Base-by-base conservation (phyloP, 2,888 invertebrate species). In the Eudemis profundana region DNA sequence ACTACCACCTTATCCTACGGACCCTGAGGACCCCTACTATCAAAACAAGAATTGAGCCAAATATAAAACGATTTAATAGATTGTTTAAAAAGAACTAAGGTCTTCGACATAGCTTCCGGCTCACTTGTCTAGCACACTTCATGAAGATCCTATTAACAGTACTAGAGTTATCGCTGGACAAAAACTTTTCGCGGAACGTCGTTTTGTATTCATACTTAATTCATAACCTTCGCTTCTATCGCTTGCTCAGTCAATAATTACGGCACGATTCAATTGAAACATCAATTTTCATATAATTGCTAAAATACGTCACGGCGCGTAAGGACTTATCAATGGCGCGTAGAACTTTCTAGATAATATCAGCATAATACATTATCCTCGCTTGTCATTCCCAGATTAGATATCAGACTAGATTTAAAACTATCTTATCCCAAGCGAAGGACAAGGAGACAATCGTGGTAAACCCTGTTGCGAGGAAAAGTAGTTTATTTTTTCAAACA, bases 391-490 rank as follows among this genome's bases (percentile, higher is more conserved):
- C 17, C 42, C 12, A 40, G 38, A 42, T 54, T 27, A 27, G 15
- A 17, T 17, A 33, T 40, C 40, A 23, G 23, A 2, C 10, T n/a
- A 56, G n/a, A 56, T 56, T 42, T 42, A 40, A 12, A 42, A 42
- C 23, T 54, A n/a, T 17, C 7, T 27, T 42, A 42, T 17, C 15
- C 42, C 5, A 15, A 17, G 7, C 7, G 27, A 42, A 54, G 27
- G 27, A 10, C 21, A 21, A 36, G 19, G 12, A 10, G 3, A 56
- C 7, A 17, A 5, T 33, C 12, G 40, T 4, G 21, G 15, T 15
- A 27, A 40, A 42, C 42, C 56, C 56, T 8, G 44, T 56, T 56
- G 44, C 29, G 29, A 17, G 42, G 56, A 29, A 44, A 56, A 17
- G 17, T 29, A 19, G 29, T 29, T 42, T 27, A 29, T 44, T 44